Conservation (phyloP, 2,113 vertebrate genomes). For the Nycticorax nycticorax region DNA sequence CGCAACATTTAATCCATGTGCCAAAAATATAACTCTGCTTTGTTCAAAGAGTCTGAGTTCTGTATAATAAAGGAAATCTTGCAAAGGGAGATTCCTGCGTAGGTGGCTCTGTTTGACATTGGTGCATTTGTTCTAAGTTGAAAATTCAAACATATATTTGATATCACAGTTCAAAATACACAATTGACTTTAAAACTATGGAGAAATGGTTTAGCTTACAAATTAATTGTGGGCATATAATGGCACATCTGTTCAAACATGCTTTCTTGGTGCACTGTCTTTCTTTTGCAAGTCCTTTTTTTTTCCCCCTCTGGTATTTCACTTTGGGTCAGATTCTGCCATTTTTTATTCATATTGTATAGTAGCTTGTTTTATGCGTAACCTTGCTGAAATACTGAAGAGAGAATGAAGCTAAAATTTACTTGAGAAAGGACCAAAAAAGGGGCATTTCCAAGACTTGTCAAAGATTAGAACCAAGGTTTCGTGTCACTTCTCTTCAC, state of each 20-base stretch:
- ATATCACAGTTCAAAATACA: background rate
- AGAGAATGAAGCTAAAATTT: background rate
- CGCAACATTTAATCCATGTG: background rate
- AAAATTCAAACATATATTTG: background rate
- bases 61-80: background rate
- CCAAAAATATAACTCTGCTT: background rate
- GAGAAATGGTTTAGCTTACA: background rate
- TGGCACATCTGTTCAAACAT: background rate
- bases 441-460: background rate
- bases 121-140: background rate
- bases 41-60: background rate
- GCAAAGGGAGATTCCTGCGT: background rate
- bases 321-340: background rate
- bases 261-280: background rate
- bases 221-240: background rate
- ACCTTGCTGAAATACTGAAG: background rate
- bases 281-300: background rate
- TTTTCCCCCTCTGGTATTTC: background rate
- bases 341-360: conserved; percentile 9
- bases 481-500: background rate
- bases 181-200: background rate
- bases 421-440: background rate
- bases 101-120: background rate
- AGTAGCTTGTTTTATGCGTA: conserved; percentile 5
- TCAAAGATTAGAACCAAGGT: background rate